Evolutionary conservation across 2,888 invertebrate genomes (phyloP), one percentile per base, ranked within the genome.

Genomic region (Strigamia transsilvanica): DNA sequence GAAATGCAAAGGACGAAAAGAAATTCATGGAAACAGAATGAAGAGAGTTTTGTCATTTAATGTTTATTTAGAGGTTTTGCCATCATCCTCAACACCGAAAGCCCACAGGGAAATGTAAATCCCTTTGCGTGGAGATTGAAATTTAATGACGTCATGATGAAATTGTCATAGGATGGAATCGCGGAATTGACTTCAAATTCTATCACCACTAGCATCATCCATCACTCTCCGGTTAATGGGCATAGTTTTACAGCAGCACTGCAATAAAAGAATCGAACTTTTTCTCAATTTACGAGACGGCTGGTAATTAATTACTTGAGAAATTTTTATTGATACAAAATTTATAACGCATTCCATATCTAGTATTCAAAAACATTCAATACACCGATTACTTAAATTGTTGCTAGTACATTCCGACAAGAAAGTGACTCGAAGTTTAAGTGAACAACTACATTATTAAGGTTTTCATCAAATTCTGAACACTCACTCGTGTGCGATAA

Each of bases 101-200:
- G 61, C 23, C 61, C n/a, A 66, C 1, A 66, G 61, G 61, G 21
- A 66, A 66, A 12, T 23, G 18, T 66, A 66, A 66, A 66, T 66
- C 61, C 12, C 6, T 66, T 5, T 23, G 3, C 23, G 18, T 18
- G 18, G 21, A 61, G 18, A 61, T 61, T 61, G 61, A 18, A 18
- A 18, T 61, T 15, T 23, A 61, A 61, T 61, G 61, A 61, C 21
- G 61, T 61, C 61, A 61, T 23, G 21, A 61, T 61, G 7, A 5
- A 46, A 46, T 46, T 46, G 46, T 13, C 46, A 46, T 4, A 46
- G 12, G 21, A 61, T 21, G 4, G 12, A 61, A 23, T 23, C 21
- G 13, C 61, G 61, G 23, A n/a, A 23, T 61, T 61, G 23, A 6
- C 21, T 18, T 61, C 18, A 61, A 61, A 18, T 61, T 7, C 61